Evolutionary conservation across 2,888 invertebrate genomes (phyloP).

Genomic region (Cosmopolites sordidus): DNA sequence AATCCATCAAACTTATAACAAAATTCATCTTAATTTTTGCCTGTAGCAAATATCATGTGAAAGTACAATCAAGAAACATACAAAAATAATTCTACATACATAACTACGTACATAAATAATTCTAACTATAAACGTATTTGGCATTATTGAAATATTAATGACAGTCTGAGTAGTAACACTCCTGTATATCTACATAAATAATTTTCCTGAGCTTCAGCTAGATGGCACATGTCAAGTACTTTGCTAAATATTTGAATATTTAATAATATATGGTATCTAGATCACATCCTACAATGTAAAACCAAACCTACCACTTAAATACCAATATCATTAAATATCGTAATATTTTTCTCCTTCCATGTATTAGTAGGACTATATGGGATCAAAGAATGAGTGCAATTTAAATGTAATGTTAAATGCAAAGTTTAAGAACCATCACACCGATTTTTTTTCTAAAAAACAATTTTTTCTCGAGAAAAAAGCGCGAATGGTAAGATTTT

Average conservation of each 20-base stretch:
- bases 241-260: not conserved
- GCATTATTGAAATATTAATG: too few species aligned
- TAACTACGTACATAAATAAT: too few species aligned
- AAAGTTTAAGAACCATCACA: slow-evolving; percentile 16
- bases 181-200: not conserved
- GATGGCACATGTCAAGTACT: slow-evolving; percentile 1
- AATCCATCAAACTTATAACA: too few species aligned
- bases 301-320: too few species aligned
- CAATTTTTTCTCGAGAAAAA: not conserved
- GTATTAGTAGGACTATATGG: slow-evolving; percentile 5
- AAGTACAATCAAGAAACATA: too few species aligned
- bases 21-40: too few species aligned
- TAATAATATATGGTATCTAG: not conserved
- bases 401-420: slow-evolving; percentile 6
- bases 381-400: slow-evolving; percentile 14
- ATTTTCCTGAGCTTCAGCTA: slow-evolving; percentile 10
- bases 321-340: not conserved
- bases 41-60: too few species aligned
- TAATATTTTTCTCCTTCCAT: not conserved
- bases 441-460: slow-evolving; percentile 4
- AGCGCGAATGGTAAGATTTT: too few species aligned
- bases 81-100: too few species aligned
- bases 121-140: too few species aligned
- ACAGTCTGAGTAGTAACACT: too few species aligned
- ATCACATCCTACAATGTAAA: too few species aligned